Evolutionary conservation across 2,888 invertebrate species (phyloP), one percentile per base, ranked within the genome.

Genomic region (Dioctria linearis): DNA sequence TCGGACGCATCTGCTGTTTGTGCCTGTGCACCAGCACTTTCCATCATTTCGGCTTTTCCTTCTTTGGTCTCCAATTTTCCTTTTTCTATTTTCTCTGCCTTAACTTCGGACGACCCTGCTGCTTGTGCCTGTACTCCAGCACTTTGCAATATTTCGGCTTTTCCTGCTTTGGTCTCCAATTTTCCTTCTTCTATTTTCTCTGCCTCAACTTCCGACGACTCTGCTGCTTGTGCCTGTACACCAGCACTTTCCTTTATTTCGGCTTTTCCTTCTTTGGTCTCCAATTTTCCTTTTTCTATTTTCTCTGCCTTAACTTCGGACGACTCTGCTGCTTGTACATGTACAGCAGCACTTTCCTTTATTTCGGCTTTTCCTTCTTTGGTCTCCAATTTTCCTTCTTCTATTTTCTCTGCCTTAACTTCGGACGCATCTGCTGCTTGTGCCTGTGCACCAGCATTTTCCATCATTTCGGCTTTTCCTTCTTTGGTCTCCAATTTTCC

Each of bases 371-470:
- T 25, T 25, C 25, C 25, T 25, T 25, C 25, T 25, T 83, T 80
- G 59, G 39, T 84, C 82, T 80, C 79, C 81, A 69, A 57, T 79
- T 80, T 81, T 82, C 83, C 83, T 83, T 85, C 83, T 66, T 84
- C 8, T 80, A 81, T 43, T 40, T 66, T 66, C 5, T 66, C 42
- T 42, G 8, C 3, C 6, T 43, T 43, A 2, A 46, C 13, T 82
- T 79, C 46, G 6, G 49, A 9, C 11, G n/a, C n/a, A n/a, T 51
- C 43, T 59, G 39, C 54, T 25, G 13, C 42, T 42, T 61, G 40
- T 9, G 42, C 5, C 13, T 67, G 59, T 1, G n/a, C 42, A 3
- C 5, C n/a, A 46, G 43, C 83, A 9, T 61, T 65, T 78, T 84
- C 71, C 40, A 66, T 78, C 39, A 80, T 42, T n/a, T 78, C 71